Conservation (phyloP, 2,113 vertebrate species). For the Rhipidura dahli region DNA sequence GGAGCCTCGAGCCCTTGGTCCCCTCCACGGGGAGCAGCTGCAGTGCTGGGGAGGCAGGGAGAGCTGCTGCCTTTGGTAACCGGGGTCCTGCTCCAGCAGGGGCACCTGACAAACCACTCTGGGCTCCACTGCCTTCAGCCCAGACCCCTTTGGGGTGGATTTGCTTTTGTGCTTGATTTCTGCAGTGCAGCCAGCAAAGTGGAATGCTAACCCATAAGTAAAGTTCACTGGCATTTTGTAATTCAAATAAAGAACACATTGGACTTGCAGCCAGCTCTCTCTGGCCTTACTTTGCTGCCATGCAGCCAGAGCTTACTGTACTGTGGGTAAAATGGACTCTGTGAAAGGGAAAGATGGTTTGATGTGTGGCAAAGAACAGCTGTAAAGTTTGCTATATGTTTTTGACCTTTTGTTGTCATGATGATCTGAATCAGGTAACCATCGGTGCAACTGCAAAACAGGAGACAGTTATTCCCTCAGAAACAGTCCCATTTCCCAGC, state of each 20-base stretch:
- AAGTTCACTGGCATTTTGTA: constrained; percentile 14
- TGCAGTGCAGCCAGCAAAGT: background rate
- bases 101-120: background rate
- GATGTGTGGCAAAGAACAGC: background rate
- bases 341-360: background rate
- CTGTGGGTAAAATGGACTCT: background rate
- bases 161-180: background rate
- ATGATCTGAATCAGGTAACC: background rate
- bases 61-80: background rate
- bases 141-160: background rate
- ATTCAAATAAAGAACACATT: background rate
- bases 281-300: background rate
- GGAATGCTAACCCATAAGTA: background rate
- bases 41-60: background rate
- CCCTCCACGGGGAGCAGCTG: background rate
- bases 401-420: background rate
- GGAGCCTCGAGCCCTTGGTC: background rate
- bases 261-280: background rate
- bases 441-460: background rate
- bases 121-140: background rate
- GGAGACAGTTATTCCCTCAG: background rate
- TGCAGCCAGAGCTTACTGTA: background rate
- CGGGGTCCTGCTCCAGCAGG: background rate
- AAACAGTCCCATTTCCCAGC: background rate
- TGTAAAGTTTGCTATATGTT: background rate